Evolutionary conservation across 2,888 invertebrate genomes (phyloP).

Genomic region (Brachynemurus nebulosus): DNA sequence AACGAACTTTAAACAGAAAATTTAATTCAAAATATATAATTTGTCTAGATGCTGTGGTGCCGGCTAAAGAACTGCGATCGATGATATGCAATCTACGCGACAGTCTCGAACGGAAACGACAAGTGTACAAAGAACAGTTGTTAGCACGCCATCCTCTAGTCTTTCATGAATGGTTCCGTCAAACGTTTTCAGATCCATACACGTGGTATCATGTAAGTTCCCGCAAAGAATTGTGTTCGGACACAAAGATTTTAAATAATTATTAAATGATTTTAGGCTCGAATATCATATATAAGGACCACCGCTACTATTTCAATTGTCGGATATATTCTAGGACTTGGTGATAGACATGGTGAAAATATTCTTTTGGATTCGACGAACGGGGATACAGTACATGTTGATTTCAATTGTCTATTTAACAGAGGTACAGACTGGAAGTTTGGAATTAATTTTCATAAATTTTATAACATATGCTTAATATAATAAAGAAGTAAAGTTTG

Average conservation of each 20-base stretch:
- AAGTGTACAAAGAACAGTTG: slow-evolving; percentile 49
- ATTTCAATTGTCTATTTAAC: slow-evolving; percentile 96
- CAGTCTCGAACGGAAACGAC: slow-evolving; percentile 47
- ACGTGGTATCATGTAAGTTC: slow-evolving; percentile 46
- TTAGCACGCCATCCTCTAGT: slow-evolving; percentile 66
- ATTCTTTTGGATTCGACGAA: slow-evolving; percentile 83
- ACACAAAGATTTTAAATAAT: slow-evolving; percentile 3
- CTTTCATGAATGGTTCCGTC: slow-evolving; percentile 84
- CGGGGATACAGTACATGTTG: slow-evolving; percentile 94
- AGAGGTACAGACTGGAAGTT: no score
- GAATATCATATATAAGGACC: slow-evolving; percentile 80
- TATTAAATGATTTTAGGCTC: slow-evolving; percentile 66
- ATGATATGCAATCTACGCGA: slow-evolving; percentile 46
- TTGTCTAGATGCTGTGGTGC: slow-evolving; percentile 39
- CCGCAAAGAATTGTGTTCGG: no score
- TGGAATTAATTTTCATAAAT: no score
- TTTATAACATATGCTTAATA: no score
- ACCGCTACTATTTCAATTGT: slow-evolving; percentile 97
- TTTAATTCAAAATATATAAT: no score
- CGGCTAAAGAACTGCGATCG: slow-evolving; percentile 45
- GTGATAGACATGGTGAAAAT: slow-evolving; percentile 95
- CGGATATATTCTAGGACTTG: slow-evolving; percentile 78
- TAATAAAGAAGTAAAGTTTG: no score
- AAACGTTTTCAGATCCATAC: slow-evolving; percentile 79
- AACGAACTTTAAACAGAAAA: no score